A percentile compares a stretch with the other conserved stretches of the same genome.
Conservation (phyloP, 2,113 vertebrate genomes). For the Phylloscopus whistleri region DNA sequence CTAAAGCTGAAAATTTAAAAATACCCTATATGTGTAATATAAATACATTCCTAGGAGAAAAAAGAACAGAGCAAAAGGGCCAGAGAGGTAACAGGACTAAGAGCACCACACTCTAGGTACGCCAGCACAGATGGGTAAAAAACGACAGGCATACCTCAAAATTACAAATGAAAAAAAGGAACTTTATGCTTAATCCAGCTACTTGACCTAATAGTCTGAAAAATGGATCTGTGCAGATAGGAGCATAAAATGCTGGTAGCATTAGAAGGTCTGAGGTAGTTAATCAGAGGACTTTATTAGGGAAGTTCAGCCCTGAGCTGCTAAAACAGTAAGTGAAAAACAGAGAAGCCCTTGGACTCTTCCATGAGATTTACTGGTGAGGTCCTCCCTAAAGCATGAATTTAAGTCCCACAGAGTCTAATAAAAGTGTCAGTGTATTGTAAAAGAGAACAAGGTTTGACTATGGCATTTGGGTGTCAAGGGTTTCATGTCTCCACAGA, state of each 20-base stretch:
- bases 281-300: background rate
- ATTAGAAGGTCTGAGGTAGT: background rate
- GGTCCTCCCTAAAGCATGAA: background rate
- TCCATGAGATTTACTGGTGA: background rate
- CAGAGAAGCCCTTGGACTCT: background rate
- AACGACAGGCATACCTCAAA: background rate
- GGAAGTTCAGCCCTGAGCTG: background rate
- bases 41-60: background rate
- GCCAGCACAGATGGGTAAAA: fast-evolving
- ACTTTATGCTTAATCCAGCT: background rate
- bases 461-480: background rate
- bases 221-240: background rate
- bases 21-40: background rate
- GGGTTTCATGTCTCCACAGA: background rate
- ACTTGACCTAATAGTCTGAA: background rate
- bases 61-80: background rate
- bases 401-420: background rate
- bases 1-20: background rate
- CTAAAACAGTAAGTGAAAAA: background rate
- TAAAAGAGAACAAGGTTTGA: background rate
- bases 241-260: background rate
- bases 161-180: background rate
- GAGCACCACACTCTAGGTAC: background rate
- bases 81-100: background rate
- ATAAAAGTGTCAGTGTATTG: background rate